phyloP scores from a whole-genome alignment of 1,140 invertebrate genomes.

The Thalassaphorura encarpata region DNA sequence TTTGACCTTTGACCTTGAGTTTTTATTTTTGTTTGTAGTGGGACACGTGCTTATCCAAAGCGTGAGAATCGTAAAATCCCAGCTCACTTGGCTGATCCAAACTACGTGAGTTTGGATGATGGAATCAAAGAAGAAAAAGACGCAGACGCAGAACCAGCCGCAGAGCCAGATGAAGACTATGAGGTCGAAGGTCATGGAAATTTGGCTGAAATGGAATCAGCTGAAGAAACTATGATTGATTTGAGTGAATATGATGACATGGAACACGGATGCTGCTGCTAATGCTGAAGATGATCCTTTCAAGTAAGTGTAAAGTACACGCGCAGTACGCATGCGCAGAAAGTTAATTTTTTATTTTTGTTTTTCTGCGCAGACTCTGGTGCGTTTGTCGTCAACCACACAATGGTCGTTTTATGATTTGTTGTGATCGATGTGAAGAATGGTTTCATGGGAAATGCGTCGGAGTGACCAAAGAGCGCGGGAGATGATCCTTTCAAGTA shows the following conservation, averaged over 20 bases:
- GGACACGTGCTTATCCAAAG: constrained; percentile 46
- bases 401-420: background rate
- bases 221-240: too few relatives aligned
- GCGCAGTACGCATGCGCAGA: background rate
- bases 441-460: constrained; percentile 98
- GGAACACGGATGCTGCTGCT: constrained; percentile 40
- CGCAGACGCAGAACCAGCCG: constrained; percentile 42
- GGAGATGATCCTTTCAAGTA: constrained; percentile 77
- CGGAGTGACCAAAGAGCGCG: constrained; percentile 79
- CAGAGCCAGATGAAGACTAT: too few relatives aligned
- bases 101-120: constrained; percentile 37
- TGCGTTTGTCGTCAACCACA: constrained; percentile 34
- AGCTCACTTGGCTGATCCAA: constrained; percentile 45
- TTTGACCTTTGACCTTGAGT: background rate
- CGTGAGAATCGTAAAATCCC: constrained; percentile 57
- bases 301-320: constrained; percentile 34
- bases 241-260: constrained; percentile 20
- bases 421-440: constrained; percentile 85
- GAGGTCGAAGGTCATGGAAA: too few relatives aligned
- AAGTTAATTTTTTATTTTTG: background rate
- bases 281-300: constrained; percentile 87
- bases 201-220: too few relatives aligned
- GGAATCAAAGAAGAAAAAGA: constrained; percentile 32
- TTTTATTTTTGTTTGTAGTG: background rate
- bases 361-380: background rate